These are phyloP conservation scores for Chironomus striatipennis DNA, from an alignment of 1,140 invertebrate genomes.

Conservation along the genomic window DNA sequence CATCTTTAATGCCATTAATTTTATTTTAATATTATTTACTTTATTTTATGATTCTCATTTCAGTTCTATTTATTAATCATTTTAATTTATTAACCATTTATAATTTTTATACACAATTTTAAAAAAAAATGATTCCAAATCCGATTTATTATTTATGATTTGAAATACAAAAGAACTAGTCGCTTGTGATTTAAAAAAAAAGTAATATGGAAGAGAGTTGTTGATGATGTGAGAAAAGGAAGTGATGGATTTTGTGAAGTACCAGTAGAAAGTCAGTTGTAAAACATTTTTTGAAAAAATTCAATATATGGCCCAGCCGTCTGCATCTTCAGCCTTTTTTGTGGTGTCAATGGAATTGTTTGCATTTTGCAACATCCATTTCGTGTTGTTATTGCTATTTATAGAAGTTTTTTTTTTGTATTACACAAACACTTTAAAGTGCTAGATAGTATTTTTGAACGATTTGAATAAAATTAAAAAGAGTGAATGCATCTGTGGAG, in stretches of 20 bases:
- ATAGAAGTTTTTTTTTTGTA: too few relatives aligned
- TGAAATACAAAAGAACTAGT: conserved; percentile 14
- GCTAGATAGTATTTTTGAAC: too few relatives aligned
- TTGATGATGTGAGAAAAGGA: neutral
- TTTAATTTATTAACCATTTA: neutral
- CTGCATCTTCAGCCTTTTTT: neutral
- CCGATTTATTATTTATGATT: conserved; percentile 14
- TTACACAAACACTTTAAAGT: too few relatives aligned
- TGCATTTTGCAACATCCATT: too few relatives aligned
- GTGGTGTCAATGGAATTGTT: too few relatives aligned
- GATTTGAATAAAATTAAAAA: neutral
- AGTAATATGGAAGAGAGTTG: conserved; percentile 12
- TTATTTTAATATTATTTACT: too few relatives aligned
- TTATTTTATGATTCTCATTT: neutral
- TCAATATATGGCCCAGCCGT: conserved; percentile 7
- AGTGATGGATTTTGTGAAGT: conserved; percentile 1
- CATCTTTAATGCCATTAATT: too few relatives aligned
- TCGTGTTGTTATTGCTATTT: too few relatives aligned
- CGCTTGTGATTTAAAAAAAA: conserved; percentile 11
- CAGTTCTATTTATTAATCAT: conserved; percentile 1
- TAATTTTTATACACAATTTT: neutral
- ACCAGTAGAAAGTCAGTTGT: neutral
- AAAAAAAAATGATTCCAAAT: neutral
- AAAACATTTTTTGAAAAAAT: neutral
- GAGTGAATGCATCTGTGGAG: neutral